These are phyloP conservation scores for Meloidogyne exigua DNA, from an alignment of 1,140 invertebrate genomes.

Conservation along the genomic window DNA sequence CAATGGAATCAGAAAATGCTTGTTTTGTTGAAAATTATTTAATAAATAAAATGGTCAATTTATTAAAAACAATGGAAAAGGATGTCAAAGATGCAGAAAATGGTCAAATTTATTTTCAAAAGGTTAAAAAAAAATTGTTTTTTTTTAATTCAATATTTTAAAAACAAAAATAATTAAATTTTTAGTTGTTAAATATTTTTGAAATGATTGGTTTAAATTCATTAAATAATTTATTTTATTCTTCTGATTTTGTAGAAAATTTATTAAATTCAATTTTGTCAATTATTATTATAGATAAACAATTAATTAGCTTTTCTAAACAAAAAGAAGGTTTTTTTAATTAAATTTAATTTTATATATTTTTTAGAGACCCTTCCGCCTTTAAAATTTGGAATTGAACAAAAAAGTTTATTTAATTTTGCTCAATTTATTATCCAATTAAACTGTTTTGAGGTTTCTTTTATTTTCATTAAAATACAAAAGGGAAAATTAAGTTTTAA, in stretches of 20 bases:
- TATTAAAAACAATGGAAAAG: constrained; percentile 9
- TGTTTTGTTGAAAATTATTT: constrained; percentile 6
- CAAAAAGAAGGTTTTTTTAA: constrained; percentile 3
- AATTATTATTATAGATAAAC: background rate
- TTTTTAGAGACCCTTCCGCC: background rate
- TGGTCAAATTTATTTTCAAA: constrained; percentile 5
- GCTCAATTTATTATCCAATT: background rate
- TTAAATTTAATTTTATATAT: background rate
- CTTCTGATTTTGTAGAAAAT: background rate
- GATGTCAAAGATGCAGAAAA: constrained; percentile 16
- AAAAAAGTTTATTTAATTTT: background rate
- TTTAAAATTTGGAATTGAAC: constrained; percentile 14
- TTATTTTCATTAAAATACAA: no score
- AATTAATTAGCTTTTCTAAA: constrained; percentile 7
- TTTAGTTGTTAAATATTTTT: background rate
- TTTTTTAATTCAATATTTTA: background rate
- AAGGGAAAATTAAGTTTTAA: no score
- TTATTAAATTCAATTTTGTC: background rate
- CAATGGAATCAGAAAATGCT: background rate
- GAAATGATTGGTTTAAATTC: background rate
- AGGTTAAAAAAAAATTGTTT: background rate
- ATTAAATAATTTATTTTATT: background rate
- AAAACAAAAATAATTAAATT: background rate
- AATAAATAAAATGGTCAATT: background rate
- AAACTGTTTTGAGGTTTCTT: constrained; percentile 15